Evolutionary conservation across 2,113 vertebrate species (phyloP).

Genomic region (Ia io): DNA sequence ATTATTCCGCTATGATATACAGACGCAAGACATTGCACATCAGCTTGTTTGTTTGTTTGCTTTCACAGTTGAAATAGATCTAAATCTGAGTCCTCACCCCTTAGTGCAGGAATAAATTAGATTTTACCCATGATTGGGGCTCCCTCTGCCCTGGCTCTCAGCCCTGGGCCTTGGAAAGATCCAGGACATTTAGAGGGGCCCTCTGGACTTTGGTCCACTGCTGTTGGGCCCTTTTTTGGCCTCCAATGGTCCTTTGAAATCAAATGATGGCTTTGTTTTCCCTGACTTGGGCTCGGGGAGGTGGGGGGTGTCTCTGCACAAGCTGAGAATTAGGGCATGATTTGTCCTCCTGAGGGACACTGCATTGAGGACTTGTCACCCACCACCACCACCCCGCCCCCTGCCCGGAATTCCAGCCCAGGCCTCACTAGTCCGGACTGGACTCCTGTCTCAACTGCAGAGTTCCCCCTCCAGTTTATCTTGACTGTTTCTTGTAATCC

Average conservation of each 20-base stretch:
- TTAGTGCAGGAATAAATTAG: not conserved
- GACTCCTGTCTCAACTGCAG: not conserved
- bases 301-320: not conserved
- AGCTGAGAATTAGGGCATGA: not conserved
- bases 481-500: not conserved
- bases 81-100: not conserved
- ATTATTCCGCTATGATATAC: not conserved
- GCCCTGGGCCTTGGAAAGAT: not conserved
- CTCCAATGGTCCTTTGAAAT: not conserved
- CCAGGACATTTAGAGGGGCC: not conserved
- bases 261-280: not conserved
- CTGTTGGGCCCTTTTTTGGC: not conserved
- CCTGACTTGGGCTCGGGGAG: not conserved
- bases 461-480: not conserved
- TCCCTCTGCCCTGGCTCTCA: not conserved
- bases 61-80: not conserved
- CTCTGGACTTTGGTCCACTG: not conserved
- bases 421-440: not conserved
- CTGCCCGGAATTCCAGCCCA: not conserved
- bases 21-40: conserved; percentile 14
- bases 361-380: not conserved
- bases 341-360: not conserved
- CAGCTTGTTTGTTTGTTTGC: not conserved
- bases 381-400: too few species aligned
- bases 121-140: not conserved